Conservation (phyloP, 2,113 vertebrate species). For the Mustela nigripes region DNA sequence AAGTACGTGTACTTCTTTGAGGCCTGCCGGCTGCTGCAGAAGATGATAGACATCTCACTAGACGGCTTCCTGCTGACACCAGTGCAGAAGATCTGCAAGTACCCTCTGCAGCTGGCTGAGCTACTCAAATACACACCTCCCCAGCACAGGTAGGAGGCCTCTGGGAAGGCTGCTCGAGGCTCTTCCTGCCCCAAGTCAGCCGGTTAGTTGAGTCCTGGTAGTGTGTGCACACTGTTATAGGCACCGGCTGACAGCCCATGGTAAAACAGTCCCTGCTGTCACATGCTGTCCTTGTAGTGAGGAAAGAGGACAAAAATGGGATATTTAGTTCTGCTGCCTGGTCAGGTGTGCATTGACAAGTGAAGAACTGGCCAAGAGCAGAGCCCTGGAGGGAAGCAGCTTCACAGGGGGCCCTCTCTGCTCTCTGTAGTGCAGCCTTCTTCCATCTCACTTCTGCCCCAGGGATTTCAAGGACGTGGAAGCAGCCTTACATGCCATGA, state of each 20-base stretch:
- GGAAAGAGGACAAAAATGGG: background rate
- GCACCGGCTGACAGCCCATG: background rate
- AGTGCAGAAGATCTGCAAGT: constrained; percentile 99
- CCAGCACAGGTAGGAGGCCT: constrained; percentile 91
- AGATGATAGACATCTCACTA: constrained; percentile 97
- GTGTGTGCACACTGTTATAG: background rate
- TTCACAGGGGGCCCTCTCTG: background rate
- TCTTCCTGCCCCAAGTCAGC: background rate
- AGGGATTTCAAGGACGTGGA: constrained; percentile 98
- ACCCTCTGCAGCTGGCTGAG: constrained; percentile 96
- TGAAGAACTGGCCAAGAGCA: background rate
- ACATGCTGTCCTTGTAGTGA: background rate
- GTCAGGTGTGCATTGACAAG: background rate
- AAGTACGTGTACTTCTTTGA: constrained; percentile 99
- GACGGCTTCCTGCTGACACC: constrained; percentile 97
- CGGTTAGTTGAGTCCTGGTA: background rate
- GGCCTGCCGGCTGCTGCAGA: constrained; percentile 96
- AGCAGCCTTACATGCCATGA: constrained; percentile 97
- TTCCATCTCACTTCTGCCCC: constrained; percentile 32
- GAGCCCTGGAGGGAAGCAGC: background rate
- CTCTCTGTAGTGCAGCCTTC: no score
- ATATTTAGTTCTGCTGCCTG: background rate
- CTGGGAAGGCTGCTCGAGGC: fast-evolving
- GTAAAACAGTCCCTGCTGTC: no score
- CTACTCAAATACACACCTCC: constrained; percentile 98